Evolutionary conservation across 2,888 invertebrate genomes (phyloP), one percentile per base, ranked within the genome.

Genomic region (Trachelus troglodyta): DNA sequence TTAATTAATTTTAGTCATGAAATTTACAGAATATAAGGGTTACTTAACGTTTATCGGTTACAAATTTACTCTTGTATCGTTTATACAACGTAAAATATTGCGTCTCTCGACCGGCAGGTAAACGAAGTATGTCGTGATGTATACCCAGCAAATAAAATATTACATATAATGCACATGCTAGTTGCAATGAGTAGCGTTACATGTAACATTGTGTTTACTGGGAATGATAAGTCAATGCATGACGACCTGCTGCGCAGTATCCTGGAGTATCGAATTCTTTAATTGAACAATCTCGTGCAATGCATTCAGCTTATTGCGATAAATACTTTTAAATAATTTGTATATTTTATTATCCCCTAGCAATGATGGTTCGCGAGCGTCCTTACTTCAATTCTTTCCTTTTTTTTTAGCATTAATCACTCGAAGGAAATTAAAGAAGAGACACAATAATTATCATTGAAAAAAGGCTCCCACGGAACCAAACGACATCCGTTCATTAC

Each of bases 1-100:
- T 75, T 75, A 69, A 77, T 71, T 77, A 69, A 74, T 31, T 75
- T 77, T 75, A 75, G 56, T 75, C 71, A 15, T 75, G 78, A 68
- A 56, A 76, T 73, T 76, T 76, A 31, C 68, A 12, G 15, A 34
- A 71, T n/a, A 73, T 73, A 76, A 35, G 73, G 73, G 76, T 71
- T 78, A 78, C 71, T 40, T 34, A 30, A 31, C 68, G 56, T 77
- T 77, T 77, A 40, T 71, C 71, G 4, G 34, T 15, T 75, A 69
- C 56, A 33, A 74, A 35, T 40, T n/a, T 31, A n/a, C 40, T 11
- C 31, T 4, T 31, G 75, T 34, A 34, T 23, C 23, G 23, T 56
- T 56, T 23, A 56, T 23, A 23, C 56, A 56, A 56, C 56, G 56
- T 56, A 56, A 56, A 23, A 1, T 56, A 56, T 56, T 9, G 6